Evolutionary conservation across 2,888 invertebrate species (phyloP), one percentile per base, ranked within the genome.

Genomic region (Acheta domesticus): DNA sequence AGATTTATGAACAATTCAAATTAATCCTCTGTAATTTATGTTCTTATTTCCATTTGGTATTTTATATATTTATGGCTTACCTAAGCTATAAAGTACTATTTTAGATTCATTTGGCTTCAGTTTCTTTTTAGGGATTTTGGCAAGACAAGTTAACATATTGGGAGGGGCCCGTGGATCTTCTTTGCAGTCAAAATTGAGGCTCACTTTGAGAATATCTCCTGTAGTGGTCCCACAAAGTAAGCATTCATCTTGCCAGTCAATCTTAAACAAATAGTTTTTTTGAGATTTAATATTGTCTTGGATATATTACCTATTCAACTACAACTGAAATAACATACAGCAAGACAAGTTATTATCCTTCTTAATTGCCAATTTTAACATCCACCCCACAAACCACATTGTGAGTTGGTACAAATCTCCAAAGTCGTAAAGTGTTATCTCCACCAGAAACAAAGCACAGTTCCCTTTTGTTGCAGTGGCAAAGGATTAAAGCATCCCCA

Each of bases 141-240:
- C 77, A 89, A 85, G 73, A 87, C 87, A 49, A 85, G 87, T 1
- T 89, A 80, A 76, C 23, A 82, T 74, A 16, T 78, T 76, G 16
- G 82, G 82, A 21, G 20, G 75, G 3, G 74, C 62, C 23, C 80
- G n/a, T 20, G 81, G 82, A 48, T 80, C 20, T 81, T 82, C 77
- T 82, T 93, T 91, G 80, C 90, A 85, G 75, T 90, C 90, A 84
- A 90, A 92, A 88, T 91, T 88, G 86, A 92, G 80, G 86, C 91
- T 84, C 85, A 91, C 81, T 88, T 89, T 90, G 81, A 93, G 86
- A 16, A 93, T 88, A 84, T 94, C 97, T 50, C 93, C 97, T 84
- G 96, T 94, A 16, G 90, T 89, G 19, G 97, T 97, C 11, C 97
- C 97, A 83, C 96, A 94, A 86, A 93, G 95, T 77, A 94, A 92